phyloP scores from a whole-genome alignment of 1,140 invertebrate species.

The Drosophila kepulauana region DNA sequence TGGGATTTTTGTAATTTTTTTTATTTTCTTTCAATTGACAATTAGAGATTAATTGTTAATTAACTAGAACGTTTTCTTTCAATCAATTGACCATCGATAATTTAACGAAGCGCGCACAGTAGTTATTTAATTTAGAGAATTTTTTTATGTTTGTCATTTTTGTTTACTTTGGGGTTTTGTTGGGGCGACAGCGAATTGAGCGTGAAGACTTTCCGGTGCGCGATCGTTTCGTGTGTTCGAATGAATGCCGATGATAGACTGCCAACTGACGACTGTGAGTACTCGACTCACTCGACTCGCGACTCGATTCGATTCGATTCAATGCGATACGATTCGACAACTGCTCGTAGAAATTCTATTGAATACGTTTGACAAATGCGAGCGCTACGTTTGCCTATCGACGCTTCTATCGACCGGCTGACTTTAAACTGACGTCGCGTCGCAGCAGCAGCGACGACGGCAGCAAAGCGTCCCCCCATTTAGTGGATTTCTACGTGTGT shows the following conservation, averaged over 20 bases:
- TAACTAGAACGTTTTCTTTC: constrained; percentile 40
- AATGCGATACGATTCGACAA: constrained; percentile 14
- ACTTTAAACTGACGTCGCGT: constrained; percentile 9
- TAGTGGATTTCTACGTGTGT: constrained; percentile 10
- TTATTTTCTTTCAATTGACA: constrained; percentile 11
- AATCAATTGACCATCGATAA: constrained; percentile 59
- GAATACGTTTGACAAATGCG: constrained; percentile 54
- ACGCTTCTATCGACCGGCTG: constrained; percentile 57
- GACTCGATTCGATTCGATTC: neutral
- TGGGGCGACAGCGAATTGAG: neutral
- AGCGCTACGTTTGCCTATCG: constrained; percentile 32
- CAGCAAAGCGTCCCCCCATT: constrained; percentile 5
- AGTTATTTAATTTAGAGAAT: constrained; percentile 74
- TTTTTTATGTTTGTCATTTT: constrained; percentile 44
- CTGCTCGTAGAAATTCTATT: constrained; percentile 46
- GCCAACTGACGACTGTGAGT: constrained; percentile 44
- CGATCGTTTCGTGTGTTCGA: constrained; percentile 60
- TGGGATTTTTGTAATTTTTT: neutral
- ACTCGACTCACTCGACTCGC: neutral
- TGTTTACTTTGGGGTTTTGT: constrained; percentile 39
- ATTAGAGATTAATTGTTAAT: constrained; percentile 59
- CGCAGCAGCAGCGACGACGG: constrained; percentile 4
- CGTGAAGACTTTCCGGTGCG: constrained; percentile 38
- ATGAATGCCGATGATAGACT: constrained; percentile 49
- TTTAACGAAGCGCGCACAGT: neutral